Evolutionary conservation across 2,888 invertebrate species (phyloP).

Genomic region (Bombyx huttoni): DNA sequence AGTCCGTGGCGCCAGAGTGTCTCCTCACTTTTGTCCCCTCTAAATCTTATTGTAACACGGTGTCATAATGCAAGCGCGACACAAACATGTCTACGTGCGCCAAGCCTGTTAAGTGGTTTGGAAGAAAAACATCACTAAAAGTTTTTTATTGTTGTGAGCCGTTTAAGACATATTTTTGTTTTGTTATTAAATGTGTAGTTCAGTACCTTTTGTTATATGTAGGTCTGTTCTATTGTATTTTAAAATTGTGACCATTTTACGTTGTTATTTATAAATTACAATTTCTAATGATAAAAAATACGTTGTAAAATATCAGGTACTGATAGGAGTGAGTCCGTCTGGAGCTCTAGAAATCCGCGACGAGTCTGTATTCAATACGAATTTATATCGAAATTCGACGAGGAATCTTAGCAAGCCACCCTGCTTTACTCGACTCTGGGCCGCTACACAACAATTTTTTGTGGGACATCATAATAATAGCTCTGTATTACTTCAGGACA

Average conservation of each 20-base stretch:
- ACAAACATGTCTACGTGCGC: conserved; percentile 71
- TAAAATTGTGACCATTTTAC: too few species aligned
- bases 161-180: conserved; percentile 53
- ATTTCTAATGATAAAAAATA: too few species aligned
- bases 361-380: too few species aligned
- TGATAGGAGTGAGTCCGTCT: too few species aligned
- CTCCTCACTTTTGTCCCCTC: conserved; percentile 66
- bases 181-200: conserved; percentile 27
- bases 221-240: too few species aligned
- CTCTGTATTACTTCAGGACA: conserved; percentile 72
- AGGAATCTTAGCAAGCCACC: conserved; percentile 6
- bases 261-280: too few species aligned
- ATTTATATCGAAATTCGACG: too few species aligned
- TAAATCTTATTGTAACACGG: conserved; percentile 68
- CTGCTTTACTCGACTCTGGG: conserved; percentile 34
- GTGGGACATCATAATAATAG: conserved; percentile 72
- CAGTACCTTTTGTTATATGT: neutral
- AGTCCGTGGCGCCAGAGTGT: conserved; percentile 56
- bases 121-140: conserved; percentile 72
- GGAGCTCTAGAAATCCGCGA: too few species aligned
- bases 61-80: conserved; percentile 71
- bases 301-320: too few species aligned
- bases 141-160: conserved; percentile 66
- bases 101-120: conserved; percentile 72
- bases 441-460: conserved; percentile 58